Base-by-base conservation (phyloP, 2,113 vertebrate genomes). In the Ailuropoda melanoleuca region DNA sequence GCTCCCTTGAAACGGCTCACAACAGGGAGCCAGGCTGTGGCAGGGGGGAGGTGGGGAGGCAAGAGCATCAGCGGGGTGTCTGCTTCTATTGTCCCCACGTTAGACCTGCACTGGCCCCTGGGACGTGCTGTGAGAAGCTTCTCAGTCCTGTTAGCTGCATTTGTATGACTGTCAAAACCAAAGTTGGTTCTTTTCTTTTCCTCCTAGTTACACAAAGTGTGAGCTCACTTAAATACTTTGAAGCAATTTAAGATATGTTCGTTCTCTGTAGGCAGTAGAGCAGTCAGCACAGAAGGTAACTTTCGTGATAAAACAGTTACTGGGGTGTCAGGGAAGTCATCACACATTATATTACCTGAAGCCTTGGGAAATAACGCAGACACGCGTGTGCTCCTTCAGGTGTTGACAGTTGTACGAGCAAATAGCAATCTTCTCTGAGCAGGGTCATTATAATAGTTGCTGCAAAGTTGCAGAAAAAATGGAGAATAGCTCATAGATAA, bases 61-160 rank as follows among this genome's bases (percentile, higher is more conserved):
- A 5, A 82, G 55, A 39, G 80, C 55, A 8, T 23, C 3, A 0
- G n/a, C 1, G 23, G 80, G 53, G 23, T 0, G 4, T 39, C 80
- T 58, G 55, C n/a, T 17, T 39, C 55, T 29, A 58, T 17, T 15
- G n/a, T n/a, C 21, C 2, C 3, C 37, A 26, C 23, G 3, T 74
- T 5, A 13, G 70, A 3, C 23, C 3, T 0, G 48, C 31, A 9
- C 75, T 34, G 75, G 75, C 29, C 29, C n/a, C 15, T 23, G 12
- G 13, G 31, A 19, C n/a, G 6, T 14, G 6, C 7, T 8, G 12
- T 8, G 2, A 17, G 34, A 13, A 21, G 19, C 4, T 14, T n/a
- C 1, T 55, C 11, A 13, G 6, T 55, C 15, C 4, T 39, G 19
- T 58, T 43, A 17, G 14, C 46, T 29, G 8, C 21, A 39, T 58